Evolutionary conservation across 2,888 invertebrate species (phyloP).

Genomic region (Piscicola geometra): DNA sequence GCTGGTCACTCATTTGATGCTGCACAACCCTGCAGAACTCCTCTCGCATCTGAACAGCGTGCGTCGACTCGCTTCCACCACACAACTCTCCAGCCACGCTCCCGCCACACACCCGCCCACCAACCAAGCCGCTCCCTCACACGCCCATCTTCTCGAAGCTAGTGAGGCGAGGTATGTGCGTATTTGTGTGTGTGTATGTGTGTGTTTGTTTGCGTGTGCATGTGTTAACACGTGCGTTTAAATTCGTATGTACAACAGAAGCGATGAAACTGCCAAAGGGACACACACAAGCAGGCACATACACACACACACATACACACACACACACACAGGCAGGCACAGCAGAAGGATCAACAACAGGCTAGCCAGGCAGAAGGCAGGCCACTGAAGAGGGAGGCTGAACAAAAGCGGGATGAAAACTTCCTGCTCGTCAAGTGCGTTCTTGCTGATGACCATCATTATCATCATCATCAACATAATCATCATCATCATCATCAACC

Average conservation of each 20-base stretch:
- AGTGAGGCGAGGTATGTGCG: too few species aligned
- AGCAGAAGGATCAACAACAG: not conserved
- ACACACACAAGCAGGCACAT: too few species aligned
- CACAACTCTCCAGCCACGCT: constrained; percentile 54
- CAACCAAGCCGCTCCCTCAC: not conserved
- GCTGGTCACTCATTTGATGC: too few species aligned
- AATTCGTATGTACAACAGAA: too few species aligned
- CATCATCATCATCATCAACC: too few species aligned
- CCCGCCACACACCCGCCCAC: constrained; percentile 41
- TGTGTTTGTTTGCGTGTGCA: too few species aligned
- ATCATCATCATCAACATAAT: too few species aligned
- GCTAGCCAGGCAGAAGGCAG: not conserved
- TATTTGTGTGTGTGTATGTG: too few species aligned
- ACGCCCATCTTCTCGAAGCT: not conserved
- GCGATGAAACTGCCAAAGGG: too few species aligned
- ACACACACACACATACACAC: too few species aligned
- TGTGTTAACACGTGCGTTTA: too few species aligned
- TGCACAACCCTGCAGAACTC: constrained; percentile 66
- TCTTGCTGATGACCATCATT: too few species aligned
- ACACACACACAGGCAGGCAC: not conserved
- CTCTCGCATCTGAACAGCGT: constrained; percentile 91
- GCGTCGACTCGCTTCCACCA: constrained; percentile 59
- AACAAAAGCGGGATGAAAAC: not conserved
- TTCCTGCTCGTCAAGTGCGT: constrained; percentile 28
- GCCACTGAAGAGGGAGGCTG: not conserved